phyloP scores from a whole-genome alignment of 2,797 vertebrate species.

The Serranus cabrilla region DNA sequence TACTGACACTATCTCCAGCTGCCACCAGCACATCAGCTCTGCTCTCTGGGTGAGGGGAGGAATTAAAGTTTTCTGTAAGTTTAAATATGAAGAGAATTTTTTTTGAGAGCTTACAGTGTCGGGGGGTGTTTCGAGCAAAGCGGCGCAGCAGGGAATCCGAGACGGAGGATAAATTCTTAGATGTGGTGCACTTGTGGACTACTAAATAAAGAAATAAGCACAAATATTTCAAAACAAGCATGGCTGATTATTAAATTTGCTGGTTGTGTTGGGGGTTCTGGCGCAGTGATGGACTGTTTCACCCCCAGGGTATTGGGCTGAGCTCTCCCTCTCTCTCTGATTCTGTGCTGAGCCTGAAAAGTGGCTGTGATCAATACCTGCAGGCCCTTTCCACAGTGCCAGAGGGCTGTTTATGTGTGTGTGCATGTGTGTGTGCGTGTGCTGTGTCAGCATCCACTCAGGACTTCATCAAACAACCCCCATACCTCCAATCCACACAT shows the following conservation, averaged over 20 bases:
- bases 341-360: slow-evolving; percentile 81
- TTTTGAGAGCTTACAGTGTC: slow-evolving; percentile 3
- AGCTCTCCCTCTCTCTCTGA: slow-evolving; percentile 57
- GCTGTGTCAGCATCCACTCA: slow-evolving; percentile 85
- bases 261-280: slow-evolving; percentile 43
- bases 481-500: slow-evolving; percentile 43
- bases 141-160: slow-evolving; percentile 15
- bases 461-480: slow-evolving; percentile 81
- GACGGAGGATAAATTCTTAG: slow-evolving; percentile 25
- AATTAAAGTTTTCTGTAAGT: slow-evolving; percentile 12
- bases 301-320: slow-evolving; percentile 36
- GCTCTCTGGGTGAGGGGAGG: slow-evolving; percentile 36
- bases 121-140: slow-evolving; percentile 30
- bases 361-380: slow-evolving; percentile 85
- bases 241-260: slow-evolving; percentile 51
- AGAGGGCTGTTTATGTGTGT: slow-evolving; percentile 68
- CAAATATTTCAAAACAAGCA: slow-evolving; percentile 27
- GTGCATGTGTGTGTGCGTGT: slow-evolving; percentile 40
- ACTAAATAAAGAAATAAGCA: slow-evolving; percentile 37
- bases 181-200: slow-evolving; percentile 26
- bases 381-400: slow-evolving; percentile 77
- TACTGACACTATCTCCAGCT: slow-evolving; percentile 67
- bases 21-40: slow-evolving; percentile 55
- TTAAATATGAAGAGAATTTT: background rate
- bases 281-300: slow-evolving; percentile 52